Percentiles rank a stretch among this genome's conserved stretches.
phyloP scores from a whole-genome alignment of 2,888 invertebrate genomes.

The Cantharis nigra region DNA sequence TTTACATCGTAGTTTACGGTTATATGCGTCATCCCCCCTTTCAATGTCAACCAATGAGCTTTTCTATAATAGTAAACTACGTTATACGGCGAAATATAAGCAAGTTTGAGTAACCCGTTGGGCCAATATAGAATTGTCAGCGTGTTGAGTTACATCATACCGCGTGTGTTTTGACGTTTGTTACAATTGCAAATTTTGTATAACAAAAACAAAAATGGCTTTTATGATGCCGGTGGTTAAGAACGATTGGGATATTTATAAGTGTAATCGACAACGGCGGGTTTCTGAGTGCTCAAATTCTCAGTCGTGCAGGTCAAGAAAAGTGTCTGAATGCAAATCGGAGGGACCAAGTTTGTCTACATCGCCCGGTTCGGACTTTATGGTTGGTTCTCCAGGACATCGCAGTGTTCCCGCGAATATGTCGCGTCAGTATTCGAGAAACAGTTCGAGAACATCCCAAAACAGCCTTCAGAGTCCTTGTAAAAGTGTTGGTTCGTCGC shows the following conservation, averaged over 20 bases:
- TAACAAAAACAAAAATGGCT: constrained; percentile 66
- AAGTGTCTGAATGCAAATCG: constrained; percentile 76
- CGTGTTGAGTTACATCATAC: constrained; percentile 11
- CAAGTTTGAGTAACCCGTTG: constrained; percentile 19
- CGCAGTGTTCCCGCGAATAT: constrained; percentile 70
- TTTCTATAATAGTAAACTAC: constrained; percentile 30
- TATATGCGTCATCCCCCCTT: constrained; percentile 35
- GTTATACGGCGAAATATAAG: constrained; percentile 42
- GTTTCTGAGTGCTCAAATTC: constrained; percentile 75
- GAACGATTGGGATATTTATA: constrained; percentile 93
- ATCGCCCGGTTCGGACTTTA: constrained; percentile 65
- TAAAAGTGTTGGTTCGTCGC: constrained; percentile 69
- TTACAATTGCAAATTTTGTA: neutral
- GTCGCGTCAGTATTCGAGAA: constrained; percentile 60
- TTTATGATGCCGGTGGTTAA: constrained; percentile 95
- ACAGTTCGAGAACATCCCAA: constrained; percentile 67
- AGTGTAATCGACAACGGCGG: constrained; percentile 76
- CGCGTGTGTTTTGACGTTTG: neutral
- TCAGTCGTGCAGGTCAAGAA: constrained; percentile 66
- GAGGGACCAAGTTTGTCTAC: constrained; percentile 74
- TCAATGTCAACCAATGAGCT: constrained; percentile 38
- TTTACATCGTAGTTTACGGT: constrained; percentile 26
- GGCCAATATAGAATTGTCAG: constrained; percentile 21
- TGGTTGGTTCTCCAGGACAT: constrained; percentile 63
- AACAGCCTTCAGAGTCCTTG: constrained; percentile 67